phyloP scores from a whole-genome alignment of 2,797 vertebrate genomes.

The Morus bassanus region DNA sequence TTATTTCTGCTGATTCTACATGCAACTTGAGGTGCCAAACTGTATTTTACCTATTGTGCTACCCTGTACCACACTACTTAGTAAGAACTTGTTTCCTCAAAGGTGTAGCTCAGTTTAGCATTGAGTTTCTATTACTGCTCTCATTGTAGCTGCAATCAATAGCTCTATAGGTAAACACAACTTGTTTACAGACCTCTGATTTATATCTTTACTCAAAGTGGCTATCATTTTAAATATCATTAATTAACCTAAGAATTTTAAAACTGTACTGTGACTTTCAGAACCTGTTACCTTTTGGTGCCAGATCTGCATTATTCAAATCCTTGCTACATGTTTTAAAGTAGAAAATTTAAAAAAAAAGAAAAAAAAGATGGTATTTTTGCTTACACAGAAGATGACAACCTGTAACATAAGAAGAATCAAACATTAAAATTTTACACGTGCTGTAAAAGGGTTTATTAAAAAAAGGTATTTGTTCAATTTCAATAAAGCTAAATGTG shows the following conservation, averaged over 20 bases:
- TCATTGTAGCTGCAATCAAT: slow-evolving; percentile 76
- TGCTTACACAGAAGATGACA: slow-evolving; percentile 74
- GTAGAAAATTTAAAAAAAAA: slow-evolving; percentile 65
- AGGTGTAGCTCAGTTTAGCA: slow-evolving; percentile 75
- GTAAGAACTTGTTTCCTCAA: slow-evolving; percentile 72
- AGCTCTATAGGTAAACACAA: slow-evolving; percentile 74
- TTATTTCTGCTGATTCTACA: slow-evolving; percentile 70
- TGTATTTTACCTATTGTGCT: slow-evolving; percentile 74
- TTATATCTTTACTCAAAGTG: slow-evolving; percentile 79
- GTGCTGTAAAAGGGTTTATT: slow-evolving; percentile 80
- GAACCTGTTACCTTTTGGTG: slow-evolving; percentile 79
- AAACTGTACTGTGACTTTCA: slow-evolving; percentile 83
- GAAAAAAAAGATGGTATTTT: slow-evolving; percentile 80
- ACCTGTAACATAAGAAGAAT: slow-evolving; percentile 75
- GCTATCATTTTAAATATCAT: slow-evolving; percentile 79
- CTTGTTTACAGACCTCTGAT: slow-evolving; percentile 76
- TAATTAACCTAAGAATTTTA: slow-evolving; percentile 77
- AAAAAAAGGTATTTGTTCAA: slow-evolving; percentile 77
- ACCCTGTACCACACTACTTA: slow-evolving; percentile 69
- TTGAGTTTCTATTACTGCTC: slow-evolving; percentile 71
- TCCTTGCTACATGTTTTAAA: slow-evolving; percentile 81
- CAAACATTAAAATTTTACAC: slow-evolving; percentile 77
- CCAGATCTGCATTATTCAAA: slow-evolving; percentile 76
- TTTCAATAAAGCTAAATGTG: slow-evolving; percentile 92
- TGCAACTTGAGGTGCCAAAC: slow-evolving; percentile 76